phyloP scores from a whole-genome alignment of 2,797 vertebrate species.

The Tiaroga cobitis region DNA sequence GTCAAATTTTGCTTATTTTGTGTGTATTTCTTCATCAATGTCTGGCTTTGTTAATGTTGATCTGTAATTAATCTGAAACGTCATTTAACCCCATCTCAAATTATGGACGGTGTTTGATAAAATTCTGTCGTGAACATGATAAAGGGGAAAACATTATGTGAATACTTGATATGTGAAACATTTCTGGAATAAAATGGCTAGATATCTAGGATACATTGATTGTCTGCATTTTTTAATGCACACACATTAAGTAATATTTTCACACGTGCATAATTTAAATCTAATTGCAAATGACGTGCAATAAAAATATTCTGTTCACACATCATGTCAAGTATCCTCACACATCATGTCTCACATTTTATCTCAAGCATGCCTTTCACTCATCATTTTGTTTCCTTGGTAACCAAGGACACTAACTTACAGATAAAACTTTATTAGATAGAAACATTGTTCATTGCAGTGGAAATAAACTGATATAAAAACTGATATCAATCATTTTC shows the following conservation, averaged over 20 bases:
- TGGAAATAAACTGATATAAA: not conserved
- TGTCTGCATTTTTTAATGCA: not conserved
- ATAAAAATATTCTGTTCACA: slow-evolving; percentile 25
- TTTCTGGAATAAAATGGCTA: not conserved
- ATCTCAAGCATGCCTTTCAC: slow-evolving; percentile 8
- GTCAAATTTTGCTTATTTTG: not conserved
- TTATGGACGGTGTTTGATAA: not conserved
- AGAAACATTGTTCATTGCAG: not conserved
- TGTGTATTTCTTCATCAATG: too few species aligned
- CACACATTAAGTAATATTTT: not conserved
- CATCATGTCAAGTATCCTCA: not conserved
- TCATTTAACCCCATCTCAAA: not conserved
- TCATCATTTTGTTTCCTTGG: slow-evolving; percentile 16
- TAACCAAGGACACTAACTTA: not conserved
- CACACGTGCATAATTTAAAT: slow-evolving; percentile 13
- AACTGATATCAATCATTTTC: not conserved
- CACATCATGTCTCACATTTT: slow-evolving; percentile 18
- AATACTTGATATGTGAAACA: not conserved
- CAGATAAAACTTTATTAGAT: not conserved
- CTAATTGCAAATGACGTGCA: slow-evolving; percentile 1
- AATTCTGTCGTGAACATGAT: not conserved
- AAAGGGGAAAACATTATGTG: not conserved
- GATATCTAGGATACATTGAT: not conserved
- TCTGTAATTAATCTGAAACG: not conserved
- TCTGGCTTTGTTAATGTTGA: not conserved